Base-by-base conservation (phyloP, 2,113 vertebrate genomes). In the Burhinus oedicnemus region DNA sequence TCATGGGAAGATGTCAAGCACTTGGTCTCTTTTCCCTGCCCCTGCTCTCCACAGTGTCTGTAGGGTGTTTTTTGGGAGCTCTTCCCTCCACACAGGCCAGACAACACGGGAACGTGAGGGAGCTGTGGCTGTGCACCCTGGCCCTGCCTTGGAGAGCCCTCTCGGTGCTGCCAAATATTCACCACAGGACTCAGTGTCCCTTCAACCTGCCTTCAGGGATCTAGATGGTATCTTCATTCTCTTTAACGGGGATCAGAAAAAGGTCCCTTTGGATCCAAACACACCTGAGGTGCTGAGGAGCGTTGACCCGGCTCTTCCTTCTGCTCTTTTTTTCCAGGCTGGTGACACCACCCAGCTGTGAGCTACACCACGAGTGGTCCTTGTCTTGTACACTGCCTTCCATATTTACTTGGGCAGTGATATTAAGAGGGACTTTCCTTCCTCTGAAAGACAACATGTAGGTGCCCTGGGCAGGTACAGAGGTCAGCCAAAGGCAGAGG, bases 31-130 rank as follows among this genome's bases (percentile, higher is more conserved):
- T 68, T 49, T 70, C 61, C 65, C 60, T 87, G 22, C 11, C 36
- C 25, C 3, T 61, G 4, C 34, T 75, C 13, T 57, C 27, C 0
- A 1, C 36, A 36, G 75, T 38, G 32, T 7, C 52, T 32, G 4
- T 17, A 81, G 36, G 23, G 25, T 32, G 42, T 34, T 71, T 72
- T 45, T 70, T 10, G 54, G 64, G 65, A 74, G 14, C 9, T 81
- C 30, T 82, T 4, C 22, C 15, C 15, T 42, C 26, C 15, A 0
- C 8, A 34, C 30, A 40, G 22, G 36, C 12, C 58, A 81, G 49
- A 18, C n/a, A 77, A 22, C 1, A 4, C 0, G 4, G 55, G 52
- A 71, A 29, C 14, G 12, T 0, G 0, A 51, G 45, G 25, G 62
- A 86, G 27, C 57, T 57, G 29, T 64, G n/a, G 8, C 47, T 68